Base-by-base conservation (phyloP, 2,888 invertebrate genomes). In the Catonia carolina region DNA sequence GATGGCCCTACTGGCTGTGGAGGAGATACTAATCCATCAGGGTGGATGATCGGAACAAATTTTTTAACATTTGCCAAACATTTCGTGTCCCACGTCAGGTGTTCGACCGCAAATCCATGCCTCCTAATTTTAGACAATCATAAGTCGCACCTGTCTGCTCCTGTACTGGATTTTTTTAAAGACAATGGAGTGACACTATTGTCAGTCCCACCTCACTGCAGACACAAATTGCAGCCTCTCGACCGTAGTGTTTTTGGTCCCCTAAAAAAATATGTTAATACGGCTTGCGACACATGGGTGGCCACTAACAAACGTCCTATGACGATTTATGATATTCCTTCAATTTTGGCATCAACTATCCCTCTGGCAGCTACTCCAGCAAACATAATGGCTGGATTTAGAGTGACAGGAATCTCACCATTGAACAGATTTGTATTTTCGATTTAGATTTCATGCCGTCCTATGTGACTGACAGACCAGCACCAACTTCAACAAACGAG, bases 311-410 rank as follows among this genome's bases (percentile, higher is more conserved):
- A n/a, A 37, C 5, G 37, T 14, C n/a, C 12, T 37, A 37, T 37
- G 15, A 5, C 37, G 15, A 37, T 37, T 14, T 10, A 37, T 37
- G 37, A 37, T 12, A 37, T 37, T 6, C 37, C 37, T 14, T n/a
- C 14, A 14, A 37, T 37, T 37, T 37, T 15, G 5, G 15, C 14
- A 37, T 14, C 15, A 14, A 15, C 37, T 37, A 14, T 37, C 12
- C 14, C n/a, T 14, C 15, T 15, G 15, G 37, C 37, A 37, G 15
- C 15, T n/a, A 37, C 37, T 15, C 37, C 37, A 10, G 15, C n/a
- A 37, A 37, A 37, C 37, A 37, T 37, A n/a, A 37, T 15, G n/a
- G n/a, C 37, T 14, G 37, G 37, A 37, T 37, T 37, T 15, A n/a
- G 12, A 37, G 37, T 37, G 37, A 37, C 14, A 14, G 37, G 37